These are phyloP conservation scores for Oncorhynchus keta DNA, from an alignment of 2,113 vertebrate genomes.

Conservation along the genomic window DNA sequence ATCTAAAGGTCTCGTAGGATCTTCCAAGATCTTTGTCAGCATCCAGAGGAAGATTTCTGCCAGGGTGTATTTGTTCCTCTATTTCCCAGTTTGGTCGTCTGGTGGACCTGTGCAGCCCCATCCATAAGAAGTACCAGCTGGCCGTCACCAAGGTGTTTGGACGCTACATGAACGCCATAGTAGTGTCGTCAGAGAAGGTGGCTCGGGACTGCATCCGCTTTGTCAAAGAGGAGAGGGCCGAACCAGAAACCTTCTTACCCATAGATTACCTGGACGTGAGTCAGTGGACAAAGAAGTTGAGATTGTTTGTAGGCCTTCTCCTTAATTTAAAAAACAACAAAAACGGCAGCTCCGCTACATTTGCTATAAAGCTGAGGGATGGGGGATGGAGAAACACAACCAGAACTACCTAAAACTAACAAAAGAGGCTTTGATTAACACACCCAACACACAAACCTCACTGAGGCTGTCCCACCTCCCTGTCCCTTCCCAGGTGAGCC, in stretches of 20 bases:
- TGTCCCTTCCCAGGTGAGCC: conserved; percentile 75
- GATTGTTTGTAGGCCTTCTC: no score
- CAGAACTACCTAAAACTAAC: no score
- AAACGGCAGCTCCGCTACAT: no score
- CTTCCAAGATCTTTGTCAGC: no score
- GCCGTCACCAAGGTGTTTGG: conserved; percentile 92
- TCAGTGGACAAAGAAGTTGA: conserved; percentile 4
- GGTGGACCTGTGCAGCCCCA: conserved; percentile 88
- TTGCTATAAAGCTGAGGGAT: no score
- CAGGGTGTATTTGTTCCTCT: neutral
- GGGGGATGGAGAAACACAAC: no score
- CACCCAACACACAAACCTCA: neutral
- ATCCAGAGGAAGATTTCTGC: neutral
- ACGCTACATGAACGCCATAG: conserved; percentile 83
- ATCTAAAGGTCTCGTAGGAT: no score
- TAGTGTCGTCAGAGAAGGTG: conserved; percentile 86
- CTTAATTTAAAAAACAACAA: no score
- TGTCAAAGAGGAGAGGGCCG: conserved; percentile 86
- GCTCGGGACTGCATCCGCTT: conserved; percentile 87
- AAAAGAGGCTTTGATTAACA: no score
- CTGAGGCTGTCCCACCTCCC: neutral
- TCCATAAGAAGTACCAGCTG: conserved; percentile 94
- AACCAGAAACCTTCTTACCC: conserved; percentile 92
- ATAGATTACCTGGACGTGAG: conserved; percentile 90
- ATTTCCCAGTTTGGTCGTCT: conserved; percentile 85